phyloP scores from a whole-genome alignment of 2,113 vertebrate genomes.

The Psammodynastes pulverulentus region DNA sequence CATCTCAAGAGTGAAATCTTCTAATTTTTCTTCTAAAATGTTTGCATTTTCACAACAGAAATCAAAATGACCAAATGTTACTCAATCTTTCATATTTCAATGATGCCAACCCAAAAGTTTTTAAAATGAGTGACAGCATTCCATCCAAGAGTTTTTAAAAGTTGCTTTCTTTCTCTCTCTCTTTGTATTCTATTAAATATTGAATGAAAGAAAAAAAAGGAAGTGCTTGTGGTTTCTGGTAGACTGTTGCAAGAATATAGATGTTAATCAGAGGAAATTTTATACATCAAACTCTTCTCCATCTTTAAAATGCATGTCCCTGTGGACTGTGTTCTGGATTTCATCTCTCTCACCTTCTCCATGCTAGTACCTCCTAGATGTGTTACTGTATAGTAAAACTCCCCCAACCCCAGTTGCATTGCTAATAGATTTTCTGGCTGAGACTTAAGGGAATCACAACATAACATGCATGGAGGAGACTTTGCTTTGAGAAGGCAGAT shows the following conservation, averaged over 20 bases:
- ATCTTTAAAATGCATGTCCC: neutral
- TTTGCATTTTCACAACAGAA: neutral
- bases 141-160: neutral
- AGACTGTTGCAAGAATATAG: neutral
- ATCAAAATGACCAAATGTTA: neutral
- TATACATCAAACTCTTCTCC: neutral
- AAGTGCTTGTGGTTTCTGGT: neutral
- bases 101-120: neutral
- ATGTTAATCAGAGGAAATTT: neutral
- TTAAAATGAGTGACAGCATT: neutral
- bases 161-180: neutral
- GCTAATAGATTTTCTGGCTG: neutral
- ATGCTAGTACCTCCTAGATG: neutral
- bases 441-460: neutral
- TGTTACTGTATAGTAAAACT: neutral
- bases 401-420: neutral
- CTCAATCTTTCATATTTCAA: rapidly evolving
- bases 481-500: neutral
- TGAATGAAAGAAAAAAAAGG: neutral
- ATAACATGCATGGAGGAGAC: neutral
- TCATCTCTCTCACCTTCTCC: neutral
- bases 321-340: neutral
- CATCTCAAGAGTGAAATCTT: neutral
- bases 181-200: neutral
- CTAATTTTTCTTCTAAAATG: neutral